Evolutionary conservation across 2,888 invertebrate genomes (phyloP), one percentile per base, ranked within the genome.

Genomic region (Drosophila multiciliata): DNA sequence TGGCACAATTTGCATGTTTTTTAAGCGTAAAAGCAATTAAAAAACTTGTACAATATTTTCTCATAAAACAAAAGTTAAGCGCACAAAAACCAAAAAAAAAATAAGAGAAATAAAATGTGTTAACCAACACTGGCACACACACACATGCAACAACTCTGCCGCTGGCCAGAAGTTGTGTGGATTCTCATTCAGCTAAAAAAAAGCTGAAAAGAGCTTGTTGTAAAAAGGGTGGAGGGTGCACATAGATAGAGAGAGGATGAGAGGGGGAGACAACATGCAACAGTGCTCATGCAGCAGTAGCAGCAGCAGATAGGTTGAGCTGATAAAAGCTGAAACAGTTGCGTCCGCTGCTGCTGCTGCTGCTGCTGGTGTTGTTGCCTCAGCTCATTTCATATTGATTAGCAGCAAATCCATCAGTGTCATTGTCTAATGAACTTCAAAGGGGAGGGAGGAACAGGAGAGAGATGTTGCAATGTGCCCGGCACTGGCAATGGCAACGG

Each of bases 401-500:
- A 87, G 84, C 78, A 83, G 90, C 70, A 81, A 84, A 90, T 87
- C 89, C 90, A 90, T 87, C 90, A 87, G 78, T 89, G 90, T 89
- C 90, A 87, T 73, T 85, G 83, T 52, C 73, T 72, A 61, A 61
- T 59, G 67, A 54, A 40, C 40, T 29, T 45, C 40, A 32, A 48
- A 54, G n/a, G 29, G 45, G n/a, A 7, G 45, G 9, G 8, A 48
- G 32, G 11, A 26, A 3, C 23, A 12, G 4, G n/a, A 29, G 15
- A 1, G 49, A 26, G 32, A 17, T 58, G 58, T 23, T 45, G 45
- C 50, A 49, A 17, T 49, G 7, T 33, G 20, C 15, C 29, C 3
- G 9, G 11, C 50, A 4, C 48, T 15, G 2, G 23, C 29, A 29
- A 29, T 5, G 20, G 9, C 15, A 48, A 54, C 63, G 52, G 49